Base-by-base conservation (phyloP, 1,140 invertebrate genomes). In the Drosophila sechellia region DNA sequence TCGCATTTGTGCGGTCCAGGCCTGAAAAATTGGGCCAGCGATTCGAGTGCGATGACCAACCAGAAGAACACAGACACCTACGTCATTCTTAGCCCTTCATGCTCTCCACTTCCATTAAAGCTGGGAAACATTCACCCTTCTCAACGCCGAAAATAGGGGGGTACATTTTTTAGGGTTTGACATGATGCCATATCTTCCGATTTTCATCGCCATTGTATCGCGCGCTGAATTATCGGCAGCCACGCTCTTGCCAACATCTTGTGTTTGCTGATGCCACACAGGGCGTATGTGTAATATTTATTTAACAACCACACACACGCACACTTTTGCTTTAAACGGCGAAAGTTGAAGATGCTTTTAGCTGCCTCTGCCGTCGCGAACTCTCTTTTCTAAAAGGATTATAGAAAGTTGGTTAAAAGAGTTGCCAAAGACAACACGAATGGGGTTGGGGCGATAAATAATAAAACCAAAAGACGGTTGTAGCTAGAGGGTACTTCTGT, bases 261-360 rank as follows among this genome's bases (percentile, higher is more conserved):
- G 35, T 72, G 34, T 64, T 77, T 37, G 42, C 50, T 42, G 39
- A 34, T 40, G 48, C 11, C 53, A 39, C 53, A 79, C 78, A 49
- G 52, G 78, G 68, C 81, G 83, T 87, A 81, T 85, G 74, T n/a
- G 78, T 52, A 64, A 81, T 87, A 85, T 85, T 81, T 85, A 74
- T 72, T 78, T 68, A 81, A 78, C 64, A 39, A 54, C 71, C 64
- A 27, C 35, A 56, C n/a, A 61, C 59, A 22, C 59, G 55, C 35
- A 48, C n/a, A 58, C 59, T n/a, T 40, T 37, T 17, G 57, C 49
- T 64, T 84, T 60, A 79, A 78, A 69, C 31, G 49, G 31, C 13
- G 17, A 43, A 49, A 37, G 12, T 34, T 49, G 64, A 22, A 48
- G 57, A 40, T 66, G 53, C 69, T 72, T 53, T 72, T 42, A 69